These are phyloP conservation scores for Numenius arquata DNA, from an alignment of 2,113 vertebrate genomes.

Conservation along the genomic window DNA sequence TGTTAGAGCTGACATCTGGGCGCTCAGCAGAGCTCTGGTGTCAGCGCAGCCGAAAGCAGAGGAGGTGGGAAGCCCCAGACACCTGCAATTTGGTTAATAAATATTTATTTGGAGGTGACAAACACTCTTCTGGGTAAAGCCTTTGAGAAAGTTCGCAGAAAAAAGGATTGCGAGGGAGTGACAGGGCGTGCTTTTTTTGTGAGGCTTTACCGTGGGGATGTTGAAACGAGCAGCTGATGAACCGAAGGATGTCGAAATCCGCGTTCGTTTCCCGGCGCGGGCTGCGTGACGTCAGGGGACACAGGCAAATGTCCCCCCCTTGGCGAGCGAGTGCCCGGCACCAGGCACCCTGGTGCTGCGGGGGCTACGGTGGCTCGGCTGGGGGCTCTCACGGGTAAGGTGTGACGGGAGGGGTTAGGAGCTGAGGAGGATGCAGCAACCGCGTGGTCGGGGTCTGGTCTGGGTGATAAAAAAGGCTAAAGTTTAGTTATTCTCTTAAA, in stretches of 20 bases:
- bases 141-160: background rate
- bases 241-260: constrained; percentile 15
- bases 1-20: background rate
- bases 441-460: fast-evolving
- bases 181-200: background rate
- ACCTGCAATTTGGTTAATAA: constrained; percentile 46
- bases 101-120: constrained; percentile 55
- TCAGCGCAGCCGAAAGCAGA: background rate
- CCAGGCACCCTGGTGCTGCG: background rate
- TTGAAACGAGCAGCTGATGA: constrained; percentile 45
- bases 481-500: background rate
- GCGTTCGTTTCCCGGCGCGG: background rate
- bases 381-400: background rate
- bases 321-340: background rate
- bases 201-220: background rate
- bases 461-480: background rate
- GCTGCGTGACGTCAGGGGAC: background rate
- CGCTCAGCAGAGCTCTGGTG: background rate
- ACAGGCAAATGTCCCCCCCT: background rate
- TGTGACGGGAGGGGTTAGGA: background rate
- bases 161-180: background rate
- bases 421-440: background rate
- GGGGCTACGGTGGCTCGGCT: background rate
- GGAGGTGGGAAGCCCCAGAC: constrained; percentile 54
- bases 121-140: background rate